phyloP scores from a whole-genome alignment of 2,888 invertebrate species.

The Latrodectus elegans region DNA sequence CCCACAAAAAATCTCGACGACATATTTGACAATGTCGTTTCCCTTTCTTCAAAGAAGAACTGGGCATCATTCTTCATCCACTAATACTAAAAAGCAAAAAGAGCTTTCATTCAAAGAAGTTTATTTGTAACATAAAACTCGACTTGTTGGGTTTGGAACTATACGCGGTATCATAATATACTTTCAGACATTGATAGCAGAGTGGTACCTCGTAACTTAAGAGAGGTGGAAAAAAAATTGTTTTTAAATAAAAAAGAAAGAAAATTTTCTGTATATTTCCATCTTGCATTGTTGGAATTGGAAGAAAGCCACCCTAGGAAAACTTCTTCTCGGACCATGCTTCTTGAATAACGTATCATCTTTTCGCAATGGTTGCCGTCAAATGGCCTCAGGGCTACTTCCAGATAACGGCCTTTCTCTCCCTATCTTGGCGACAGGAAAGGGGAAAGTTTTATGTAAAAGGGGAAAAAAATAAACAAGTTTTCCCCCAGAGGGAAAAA shows the following conservation, averaged over 20 bases:
- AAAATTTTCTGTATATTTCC: background rate
- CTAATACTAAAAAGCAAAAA: background rate
- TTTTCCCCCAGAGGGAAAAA: background rate
- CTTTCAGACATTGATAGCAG: background rate
- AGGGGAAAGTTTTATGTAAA: background rate
- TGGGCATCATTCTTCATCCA: too few relatives aligned
- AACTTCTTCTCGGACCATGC: constrained; percentile 3
- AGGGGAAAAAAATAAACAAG: background rate
- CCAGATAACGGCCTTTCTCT: constrained; percentile 56
- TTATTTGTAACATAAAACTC: constrained; percentile 5
- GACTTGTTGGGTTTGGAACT: background rate
- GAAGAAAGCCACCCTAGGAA: background rate
- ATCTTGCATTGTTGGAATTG: background rate
- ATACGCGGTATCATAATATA: background rate
- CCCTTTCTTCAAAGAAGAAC: too few relatives aligned
- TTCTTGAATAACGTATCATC: constrained; percentile 55
- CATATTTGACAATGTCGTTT: too few relatives aligned
- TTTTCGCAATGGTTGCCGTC: constrained; percentile 55
- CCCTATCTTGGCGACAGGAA: background rate
- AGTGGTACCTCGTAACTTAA: background rate
- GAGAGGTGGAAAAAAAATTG: background rate
- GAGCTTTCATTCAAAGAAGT: background rate
- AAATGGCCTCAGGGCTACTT: constrained; percentile 1
- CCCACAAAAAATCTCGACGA: too few relatives aligned
- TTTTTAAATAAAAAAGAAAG: background rate